Evolutionary conservation across 2,113 vertebrate species (phyloP).

Genomic region (Archocentrus centrarchus): DNA sequence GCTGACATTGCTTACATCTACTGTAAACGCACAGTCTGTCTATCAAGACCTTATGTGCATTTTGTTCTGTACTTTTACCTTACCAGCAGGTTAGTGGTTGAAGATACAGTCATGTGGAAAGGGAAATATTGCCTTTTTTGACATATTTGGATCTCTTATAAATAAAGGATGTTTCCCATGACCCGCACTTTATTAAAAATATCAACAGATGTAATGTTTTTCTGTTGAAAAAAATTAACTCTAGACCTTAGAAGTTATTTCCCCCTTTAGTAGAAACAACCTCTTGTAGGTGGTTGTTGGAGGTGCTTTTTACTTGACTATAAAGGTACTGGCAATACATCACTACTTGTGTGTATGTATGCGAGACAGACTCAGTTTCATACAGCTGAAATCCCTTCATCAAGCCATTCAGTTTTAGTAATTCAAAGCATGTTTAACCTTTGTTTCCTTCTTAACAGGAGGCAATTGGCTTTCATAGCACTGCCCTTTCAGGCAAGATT

Average conservation of each 20-base stretch:
- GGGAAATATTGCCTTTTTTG: too few species aligned
- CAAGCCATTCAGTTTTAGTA: conserved; percentile 28
- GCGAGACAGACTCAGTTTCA: not conserved
- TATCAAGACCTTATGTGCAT: conserved; percentile 6
- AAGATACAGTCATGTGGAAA: not conserved
- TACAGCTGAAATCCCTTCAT: not conserved
- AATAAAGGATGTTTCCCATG: not conserved
- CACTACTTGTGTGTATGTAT: not conserved
- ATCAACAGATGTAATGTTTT: not conserved
- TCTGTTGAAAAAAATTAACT: not conserved
- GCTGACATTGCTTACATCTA: not conserved
- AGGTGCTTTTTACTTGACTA: not conserved
- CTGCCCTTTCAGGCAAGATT: conserved; percentile 66
- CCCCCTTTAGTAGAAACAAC: not conserved
- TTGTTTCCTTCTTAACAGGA: conserved; percentile 39
- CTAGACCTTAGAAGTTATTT: not conserved
- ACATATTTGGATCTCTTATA: not conserved
- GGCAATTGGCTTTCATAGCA: conserved; percentile 62
- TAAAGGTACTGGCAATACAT: not conserved
- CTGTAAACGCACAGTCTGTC: not conserved
- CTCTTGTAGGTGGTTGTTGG: not conserved
- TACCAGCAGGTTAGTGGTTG: not conserved
- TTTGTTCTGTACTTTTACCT: conserved; percentile 1
- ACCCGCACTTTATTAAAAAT: not conserved
- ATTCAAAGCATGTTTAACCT: conserved; percentile 64